Conservation (phyloP, 2,797 vertebrate species). For the Notolepis coatsorum region DNA sequence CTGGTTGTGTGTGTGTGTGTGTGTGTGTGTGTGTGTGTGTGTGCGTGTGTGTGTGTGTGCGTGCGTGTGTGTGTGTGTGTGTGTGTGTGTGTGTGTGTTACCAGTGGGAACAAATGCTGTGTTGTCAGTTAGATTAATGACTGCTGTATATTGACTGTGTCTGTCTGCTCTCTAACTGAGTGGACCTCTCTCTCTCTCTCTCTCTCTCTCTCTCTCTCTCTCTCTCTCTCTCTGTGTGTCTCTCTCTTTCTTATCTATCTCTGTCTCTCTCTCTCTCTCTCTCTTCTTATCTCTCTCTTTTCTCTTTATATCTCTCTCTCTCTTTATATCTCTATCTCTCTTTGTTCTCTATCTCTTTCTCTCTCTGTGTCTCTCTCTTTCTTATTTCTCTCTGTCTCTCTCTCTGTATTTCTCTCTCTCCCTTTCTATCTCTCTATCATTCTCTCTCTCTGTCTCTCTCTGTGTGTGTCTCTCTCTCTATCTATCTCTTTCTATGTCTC, state of each 20-base stretch:
- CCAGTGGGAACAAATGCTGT: slow-evolving; percentile 20
- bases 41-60: background rate
- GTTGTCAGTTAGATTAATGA: no score
- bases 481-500: slow-evolving; percentile 54
- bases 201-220: no score
- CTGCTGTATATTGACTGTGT: no score
- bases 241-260: background rate
- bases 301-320: no score
- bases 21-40: background rate
- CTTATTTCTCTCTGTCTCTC: background rate
- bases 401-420: background rate
- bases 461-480: slow-evolving; percentile 61
- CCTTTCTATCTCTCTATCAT: background rate
- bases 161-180: no score
- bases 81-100: slow-evolving; percentile 4
- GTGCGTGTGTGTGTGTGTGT: background rate
- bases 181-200: no score
- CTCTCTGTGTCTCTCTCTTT: no score
- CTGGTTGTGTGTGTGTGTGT: background rate
- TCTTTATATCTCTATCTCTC: background rate
- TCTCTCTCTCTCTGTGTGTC: slow-evolving; percentile 26
- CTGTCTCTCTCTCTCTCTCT: no score
- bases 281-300: no score
- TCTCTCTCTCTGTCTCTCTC: no score
- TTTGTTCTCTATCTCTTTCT: background rate